Percentiles rank a stretch among this genome's conserved stretches.
Evolutionary conservation across 2,888 invertebrate genomes (phyloP).

Genomic region (Cosmia pyralina): DNA sequence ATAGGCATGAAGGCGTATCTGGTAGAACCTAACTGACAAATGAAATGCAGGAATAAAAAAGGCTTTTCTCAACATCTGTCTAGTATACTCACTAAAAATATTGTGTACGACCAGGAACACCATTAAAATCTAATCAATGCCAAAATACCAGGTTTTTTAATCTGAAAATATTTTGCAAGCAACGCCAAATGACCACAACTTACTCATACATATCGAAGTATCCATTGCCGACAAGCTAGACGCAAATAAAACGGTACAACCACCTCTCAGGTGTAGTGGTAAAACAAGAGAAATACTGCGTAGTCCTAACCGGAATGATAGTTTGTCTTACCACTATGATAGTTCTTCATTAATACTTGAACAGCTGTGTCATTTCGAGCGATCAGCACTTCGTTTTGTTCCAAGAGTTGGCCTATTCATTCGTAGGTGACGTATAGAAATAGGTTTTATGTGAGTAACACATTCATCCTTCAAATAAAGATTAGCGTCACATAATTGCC

Average conservation of each 20-base stretch:
- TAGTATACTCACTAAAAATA: background rate
- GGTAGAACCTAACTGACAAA: background rate
- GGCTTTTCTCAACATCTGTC: background rate
- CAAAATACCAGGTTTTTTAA: background rate
- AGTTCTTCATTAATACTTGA: conserved; percentile 58
- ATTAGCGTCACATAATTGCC: background rate
- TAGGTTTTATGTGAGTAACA: conserved; percentile 4
- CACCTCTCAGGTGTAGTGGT: conserved; percentile 36
- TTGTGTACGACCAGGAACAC: too few relatives aligned
- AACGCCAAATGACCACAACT: background rate
- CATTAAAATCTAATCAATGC: too few relatives aligned
- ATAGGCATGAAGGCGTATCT: too few relatives aligned
- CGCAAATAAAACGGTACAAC: conserved; percentile 51
- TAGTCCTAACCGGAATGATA: conserved; percentile 44
- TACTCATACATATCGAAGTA: conserved; percentile 10
- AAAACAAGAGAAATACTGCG: conserved; percentile 54
- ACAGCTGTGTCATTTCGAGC: conserved; percentile 49
- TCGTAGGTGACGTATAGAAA: conserved; percentile 15
- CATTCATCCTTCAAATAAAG: background rate
- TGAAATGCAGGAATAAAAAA: background rate
- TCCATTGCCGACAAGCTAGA: conserved; percentile 34
- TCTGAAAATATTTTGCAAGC: conserved; percentile 12
- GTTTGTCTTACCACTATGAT: conserved; percentile 31
- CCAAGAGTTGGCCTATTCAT: conserved; percentile 25
- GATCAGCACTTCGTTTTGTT: conserved; percentile 37